phyloP scores from a whole-genome alignment of 2,888 invertebrate species.

The Eristalis pertinax region DNA sequence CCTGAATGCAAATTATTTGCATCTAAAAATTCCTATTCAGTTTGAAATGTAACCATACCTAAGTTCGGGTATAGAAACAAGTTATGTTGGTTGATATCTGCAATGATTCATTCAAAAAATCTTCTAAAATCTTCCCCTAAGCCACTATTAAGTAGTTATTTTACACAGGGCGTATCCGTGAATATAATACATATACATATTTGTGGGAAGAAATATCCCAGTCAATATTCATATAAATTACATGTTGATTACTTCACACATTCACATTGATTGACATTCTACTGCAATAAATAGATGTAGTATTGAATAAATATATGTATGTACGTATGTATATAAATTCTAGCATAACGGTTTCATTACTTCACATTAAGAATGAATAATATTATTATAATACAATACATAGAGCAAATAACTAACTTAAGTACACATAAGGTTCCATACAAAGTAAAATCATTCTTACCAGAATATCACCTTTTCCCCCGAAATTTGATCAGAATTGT shows the following conservation, averaged over 20 bases:
- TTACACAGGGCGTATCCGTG: not conserved
- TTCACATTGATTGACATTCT: not conserved
- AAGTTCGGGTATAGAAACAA: not conserved
- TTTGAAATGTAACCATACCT: not conserved
- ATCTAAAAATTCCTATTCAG: not conserved
- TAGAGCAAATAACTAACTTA: constrained; percentile 23
- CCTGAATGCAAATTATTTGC: constrained; percentile 34
- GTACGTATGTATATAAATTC: not conserved
- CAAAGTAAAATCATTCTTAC: not conserved
- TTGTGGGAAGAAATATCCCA: not conserved
- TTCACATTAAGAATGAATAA: constrained; percentile 26
- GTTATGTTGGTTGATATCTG: not conserved
- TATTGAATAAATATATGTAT: constrained; percentile 25
- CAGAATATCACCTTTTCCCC: not conserved
- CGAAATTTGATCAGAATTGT: not conserved
- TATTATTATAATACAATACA: constrained; percentile 6
- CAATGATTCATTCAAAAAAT: not conserved
- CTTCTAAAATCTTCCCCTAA: not conserved
- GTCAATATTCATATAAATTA: not conserved
- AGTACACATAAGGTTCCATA: not conserved
- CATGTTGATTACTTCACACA: not conserved
- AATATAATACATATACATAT: not conserved
- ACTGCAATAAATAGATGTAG: constrained; percentile 18
- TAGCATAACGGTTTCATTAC: constrained; percentile 43
- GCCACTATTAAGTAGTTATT: not conserved